A percentile compares a stretch with the other conserved stretches of the same genome.
These are phyloP conservation scores for Ariopsis seemanni DNA, from an alignment of 2,113 vertebrate genomes.

Conservation along the genomic window DNA sequence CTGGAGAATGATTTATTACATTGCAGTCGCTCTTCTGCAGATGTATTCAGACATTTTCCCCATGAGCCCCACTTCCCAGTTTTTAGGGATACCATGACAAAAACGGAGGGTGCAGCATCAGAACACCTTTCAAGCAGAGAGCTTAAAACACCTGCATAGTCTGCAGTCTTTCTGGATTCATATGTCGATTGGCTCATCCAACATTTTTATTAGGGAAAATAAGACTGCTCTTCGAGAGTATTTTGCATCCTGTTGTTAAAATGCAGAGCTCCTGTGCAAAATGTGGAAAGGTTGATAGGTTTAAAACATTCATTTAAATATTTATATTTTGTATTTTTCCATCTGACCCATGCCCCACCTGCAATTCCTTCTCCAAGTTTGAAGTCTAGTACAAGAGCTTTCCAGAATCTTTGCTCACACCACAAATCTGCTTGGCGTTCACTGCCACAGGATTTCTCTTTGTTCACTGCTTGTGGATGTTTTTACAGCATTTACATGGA, in stretches of 20 bases:
- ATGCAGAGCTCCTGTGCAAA: background rate
- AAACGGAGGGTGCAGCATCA: background rate
- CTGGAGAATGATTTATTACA: background rate
- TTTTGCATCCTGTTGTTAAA: background rate
- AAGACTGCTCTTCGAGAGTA: background rate
- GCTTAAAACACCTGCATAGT: background rate
- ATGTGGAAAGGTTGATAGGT: background rate
- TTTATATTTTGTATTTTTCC: background rate
- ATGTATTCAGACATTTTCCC: background rate
- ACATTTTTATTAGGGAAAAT: constrained; percentile 9
- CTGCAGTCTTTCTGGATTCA: background rate
- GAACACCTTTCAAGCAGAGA: background rate
- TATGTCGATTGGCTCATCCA: background rate
- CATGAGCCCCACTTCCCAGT: background rate
- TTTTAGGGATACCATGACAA: background rate
- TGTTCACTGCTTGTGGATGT: background rate
- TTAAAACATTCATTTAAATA: background rate
- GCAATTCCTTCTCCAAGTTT: background rate
- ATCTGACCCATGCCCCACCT: background rate
- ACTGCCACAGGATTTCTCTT: background rate
- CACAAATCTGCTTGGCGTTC: background rate
- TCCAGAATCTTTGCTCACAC: background rate
- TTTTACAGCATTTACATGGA: background rate
- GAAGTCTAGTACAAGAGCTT: background rate
- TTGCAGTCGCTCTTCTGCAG: background rate